phyloP scores from a whole-genome alignment of 2,888 invertebrate species.

The Yponomeuta plumbellus region DNA sequence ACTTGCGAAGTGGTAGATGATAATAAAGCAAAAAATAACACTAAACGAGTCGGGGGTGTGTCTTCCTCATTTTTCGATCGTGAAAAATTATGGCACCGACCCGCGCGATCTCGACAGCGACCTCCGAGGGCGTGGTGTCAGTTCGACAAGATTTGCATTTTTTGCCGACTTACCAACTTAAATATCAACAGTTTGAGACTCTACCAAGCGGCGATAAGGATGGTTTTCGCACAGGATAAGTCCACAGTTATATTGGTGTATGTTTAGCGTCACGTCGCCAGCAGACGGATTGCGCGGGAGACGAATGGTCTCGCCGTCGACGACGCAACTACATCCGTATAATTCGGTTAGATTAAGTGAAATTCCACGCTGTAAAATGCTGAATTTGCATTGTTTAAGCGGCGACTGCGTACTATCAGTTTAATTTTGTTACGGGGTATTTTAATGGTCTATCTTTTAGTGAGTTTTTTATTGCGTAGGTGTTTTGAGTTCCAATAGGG shows the following conservation, averaged over 20 bases:
- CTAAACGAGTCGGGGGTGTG: conserved; percentile 54
- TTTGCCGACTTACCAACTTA: conserved; percentile 42
- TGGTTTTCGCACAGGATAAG: not conserved
- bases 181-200: not conserved
- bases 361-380: conserved; percentile 5
- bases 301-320: conserved; percentile 57
- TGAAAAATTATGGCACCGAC: conserved; percentile 58
- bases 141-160: conserved; percentile 69
- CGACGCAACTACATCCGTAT: conserved; percentile 12
- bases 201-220: not conserved
- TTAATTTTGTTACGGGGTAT: not conserved
- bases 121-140: conserved; percentile 62
- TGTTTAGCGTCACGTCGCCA: conserved; percentile 42
- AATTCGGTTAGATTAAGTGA: conserved; percentile 5
- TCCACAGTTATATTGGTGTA: not conserved
- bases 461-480: not conserved
- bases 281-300: conserved; percentile 62
- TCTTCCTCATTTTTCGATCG: conserved; percentile 62
- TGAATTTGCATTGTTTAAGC: conserved; percentile 1
- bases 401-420: not conserved
- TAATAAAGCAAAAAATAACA: not conserved
- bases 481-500: no score
- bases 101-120: conserved; percentile 37
- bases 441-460: not conserved
- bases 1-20: not conserved